phyloP scores from a whole-genome alignment of 2,888 invertebrate species.

The Notodonta dromedarius region DNA sequence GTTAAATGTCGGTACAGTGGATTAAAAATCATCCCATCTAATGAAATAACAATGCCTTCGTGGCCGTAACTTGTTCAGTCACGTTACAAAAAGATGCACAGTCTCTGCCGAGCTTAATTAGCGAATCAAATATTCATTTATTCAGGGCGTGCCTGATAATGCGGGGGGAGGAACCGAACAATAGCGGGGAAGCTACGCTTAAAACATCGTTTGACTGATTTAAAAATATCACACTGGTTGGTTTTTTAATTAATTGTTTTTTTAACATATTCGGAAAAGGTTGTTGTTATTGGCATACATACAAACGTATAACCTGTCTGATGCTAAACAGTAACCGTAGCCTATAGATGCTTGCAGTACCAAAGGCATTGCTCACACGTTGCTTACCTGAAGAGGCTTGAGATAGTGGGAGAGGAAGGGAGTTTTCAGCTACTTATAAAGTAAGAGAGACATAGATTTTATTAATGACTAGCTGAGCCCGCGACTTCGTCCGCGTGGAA shows the following conservation, averaged over 20 bases:
- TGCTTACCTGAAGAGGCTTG: too few species aligned
- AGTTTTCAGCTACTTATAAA: too few species aligned
- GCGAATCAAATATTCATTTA: slow-evolving; percentile 78
- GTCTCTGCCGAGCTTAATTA: slow-evolving; percentile 63
- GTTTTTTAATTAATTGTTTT: neutral
- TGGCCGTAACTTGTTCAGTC: slow-evolving; percentile 19
- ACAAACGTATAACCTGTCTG: too few species aligned
- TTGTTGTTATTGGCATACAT: too few species aligned
- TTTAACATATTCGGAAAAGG: neutral
- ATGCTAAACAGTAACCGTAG: too few species aligned
- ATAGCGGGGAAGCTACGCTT: slow-evolving; percentile 31
- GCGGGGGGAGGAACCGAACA: slow-evolving; percentile 46
- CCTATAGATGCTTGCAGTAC: too few species aligned
- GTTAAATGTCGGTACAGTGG: neutral
- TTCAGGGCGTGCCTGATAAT: slow-evolving; percentile 59
- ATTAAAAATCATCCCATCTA: slow-evolving; percentile 19
- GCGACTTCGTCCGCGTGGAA: too few species aligned
- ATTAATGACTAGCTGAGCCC: too few species aligned
- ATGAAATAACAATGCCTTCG: slow-evolving; percentile 28
- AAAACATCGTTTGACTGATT: slow-evolving; percentile 17
- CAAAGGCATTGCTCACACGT: too few species aligned
- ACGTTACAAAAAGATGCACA: slow-evolving; percentile 37
- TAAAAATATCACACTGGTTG: slow-evolving; percentile 25
- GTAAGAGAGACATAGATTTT: too few species aligned
- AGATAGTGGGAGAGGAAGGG: too few species aligned